Evolutionary conservation across 2,113 vertebrate genomes (phyloP), one percentile per base, ranked within the genome.

Genomic region (Barnardius zonarius): DNA sequence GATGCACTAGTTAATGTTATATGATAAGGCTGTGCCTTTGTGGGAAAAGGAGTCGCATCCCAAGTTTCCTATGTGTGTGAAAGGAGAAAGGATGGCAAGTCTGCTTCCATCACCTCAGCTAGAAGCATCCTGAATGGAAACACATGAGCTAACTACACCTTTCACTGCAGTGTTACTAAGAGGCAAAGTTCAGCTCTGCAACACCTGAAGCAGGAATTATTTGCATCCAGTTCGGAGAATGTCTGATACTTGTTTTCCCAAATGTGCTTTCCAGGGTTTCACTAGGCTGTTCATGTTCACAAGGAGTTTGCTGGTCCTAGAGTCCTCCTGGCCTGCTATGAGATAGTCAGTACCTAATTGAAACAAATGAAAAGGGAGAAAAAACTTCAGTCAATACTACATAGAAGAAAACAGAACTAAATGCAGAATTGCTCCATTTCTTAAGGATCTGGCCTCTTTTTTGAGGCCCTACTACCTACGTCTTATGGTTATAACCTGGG

Each of bases 241-340:
- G 41, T 98, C 97, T 88, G 97, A 93, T 66, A 97, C 91, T 92
- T 97, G 95, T 94, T 97, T 97, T 77, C 97, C 97, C 72, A 98
- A 84, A 49, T 93, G 85, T 3, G 98, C 97, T 37, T 98, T 98
- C 99, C 99, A 99, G 49, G 98, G 98, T 74, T 98, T 98, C 59
- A 98, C 98, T 13, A 98, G 70, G 51, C 98, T 99, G 95, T 98
- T 98, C 98, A 98, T 98, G 86, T 98, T 99, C 96, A 99, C 98
- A 59, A 99, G 96, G 92, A 99, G 97, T 77, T 98, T 98, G 51
- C 97, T 98, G 3, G 97, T 98, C 88, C 94, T 94, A 2, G 88
- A 94, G 66, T 99, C 98, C n/a, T 99, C 98, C 39, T 98, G 98
- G 67, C 99, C 99, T 35, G 98, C 98, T 81, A 99, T 98, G 54